These are phyloP conservation scores for Macrobrachium nipponense DNA, from an alignment of 1,140 invertebrate species.

Conservation along the genomic window DNA sequence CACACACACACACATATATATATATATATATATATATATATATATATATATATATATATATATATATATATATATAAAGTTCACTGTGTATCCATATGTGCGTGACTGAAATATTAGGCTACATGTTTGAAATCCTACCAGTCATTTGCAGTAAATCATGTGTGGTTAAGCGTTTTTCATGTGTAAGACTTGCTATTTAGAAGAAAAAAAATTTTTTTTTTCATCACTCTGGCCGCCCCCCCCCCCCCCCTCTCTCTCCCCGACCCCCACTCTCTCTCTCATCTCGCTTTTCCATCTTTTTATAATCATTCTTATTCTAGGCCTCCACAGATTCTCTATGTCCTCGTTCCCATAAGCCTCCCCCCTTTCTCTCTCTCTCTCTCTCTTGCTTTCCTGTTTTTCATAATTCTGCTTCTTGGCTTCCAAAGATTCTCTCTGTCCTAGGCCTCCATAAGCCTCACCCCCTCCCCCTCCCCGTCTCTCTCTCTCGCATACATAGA, in stretches of 20 bases:
- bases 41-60: too few relatives aligned
- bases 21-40: not conserved
- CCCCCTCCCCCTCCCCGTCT: not conserved
- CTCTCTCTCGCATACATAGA: not conserved
- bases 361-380: not conserved
- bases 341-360: not conserved
- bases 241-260: not conserved
- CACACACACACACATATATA: not conserved
- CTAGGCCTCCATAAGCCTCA: too few relatives aligned
- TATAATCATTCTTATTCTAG: too few relatives aligned
- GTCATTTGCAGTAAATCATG: not conserved
- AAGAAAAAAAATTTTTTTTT: too few relatives aligned
- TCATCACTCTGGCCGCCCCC: too few relatives aligned
- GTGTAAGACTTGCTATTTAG: not conserved
- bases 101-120: too few relatives aligned
- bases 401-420: not conserved
- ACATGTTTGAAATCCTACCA: too few relatives aligned
- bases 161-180: too few relatives aligned
- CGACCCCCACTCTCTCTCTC: not conserved
- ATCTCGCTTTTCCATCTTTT: too few relatives aligned
- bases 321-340: too few relatives aligned
- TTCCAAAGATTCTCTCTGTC: not conserved
- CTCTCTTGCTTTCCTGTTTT: not conserved
- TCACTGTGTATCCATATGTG: too few relatives aligned
- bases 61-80: not conserved